phyloP scores from a whole-genome alignment of 92 coral and sea anemone genomes.

The Palythoa heliodiscus region DNA sequence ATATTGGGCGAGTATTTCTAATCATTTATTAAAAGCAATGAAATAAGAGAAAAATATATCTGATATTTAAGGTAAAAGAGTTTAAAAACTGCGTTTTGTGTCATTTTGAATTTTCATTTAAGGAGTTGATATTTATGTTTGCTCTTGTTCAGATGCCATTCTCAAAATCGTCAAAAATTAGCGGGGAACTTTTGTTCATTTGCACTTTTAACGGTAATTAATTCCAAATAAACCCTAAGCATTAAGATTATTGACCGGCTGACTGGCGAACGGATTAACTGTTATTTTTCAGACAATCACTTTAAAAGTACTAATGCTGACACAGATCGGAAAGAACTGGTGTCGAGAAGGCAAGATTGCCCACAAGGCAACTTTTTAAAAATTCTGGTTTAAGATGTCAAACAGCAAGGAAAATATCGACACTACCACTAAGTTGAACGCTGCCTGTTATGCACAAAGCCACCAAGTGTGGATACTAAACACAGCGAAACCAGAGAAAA shows the following conservation, averaged over 20 bases:
- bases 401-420: background rate
- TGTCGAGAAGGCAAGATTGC: background rate
- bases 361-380: background rate
- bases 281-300: slow-evolving; percentile 9
- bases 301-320: background rate
- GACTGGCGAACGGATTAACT: background rate
- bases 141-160: background rate
- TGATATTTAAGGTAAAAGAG: background rate
- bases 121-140: background rate
- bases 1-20: background rate
- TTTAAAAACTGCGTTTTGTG: background rate
- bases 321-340: slow-evolving; percentile 26
- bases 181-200: background rate
- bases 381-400: background rate
- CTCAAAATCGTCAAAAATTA: background rate
- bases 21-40: background rate
- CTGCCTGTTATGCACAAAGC: slow-evolving; percentile 48
- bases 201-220: slow-evolving; percentile 12
- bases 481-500: slow-evolving; percentile 38
- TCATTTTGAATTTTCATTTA: background rate
- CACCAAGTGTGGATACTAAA: slow-evolving; percentile 37
- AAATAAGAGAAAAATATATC: too few species aligned
- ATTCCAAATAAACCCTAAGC: background rate
- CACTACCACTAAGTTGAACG: background rate
- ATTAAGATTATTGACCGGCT: slow-evolving; percentile 5